phyloP scores from a whole-genome alignment of 2,797 vertebrate species.

The Sebastiscus tertius region DNA sequence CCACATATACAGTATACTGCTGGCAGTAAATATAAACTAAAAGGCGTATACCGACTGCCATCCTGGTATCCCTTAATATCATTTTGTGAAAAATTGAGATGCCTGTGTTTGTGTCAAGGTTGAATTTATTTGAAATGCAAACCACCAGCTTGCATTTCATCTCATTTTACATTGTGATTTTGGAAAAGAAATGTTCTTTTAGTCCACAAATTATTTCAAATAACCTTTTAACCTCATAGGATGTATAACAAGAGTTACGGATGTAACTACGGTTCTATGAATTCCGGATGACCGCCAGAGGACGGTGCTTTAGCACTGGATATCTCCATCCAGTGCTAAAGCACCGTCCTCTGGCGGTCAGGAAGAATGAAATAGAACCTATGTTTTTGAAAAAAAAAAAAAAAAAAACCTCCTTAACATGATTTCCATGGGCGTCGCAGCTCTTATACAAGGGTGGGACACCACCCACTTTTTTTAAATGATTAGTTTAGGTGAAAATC shows the following conservation, averaged over 20 bases:
- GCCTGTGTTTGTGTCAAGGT: constrained; percentile 12
- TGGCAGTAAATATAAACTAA: constrained; percentile 10
- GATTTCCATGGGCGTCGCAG: neutral
- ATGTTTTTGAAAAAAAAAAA: neutral
- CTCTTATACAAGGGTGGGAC: too few species aligned
- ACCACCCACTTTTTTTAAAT: too few species aligned
- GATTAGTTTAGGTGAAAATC: neutral
- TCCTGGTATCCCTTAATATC: neutral
- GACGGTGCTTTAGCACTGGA: too few species aligned
- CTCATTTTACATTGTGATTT: neutral
- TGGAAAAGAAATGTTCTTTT: neutral
- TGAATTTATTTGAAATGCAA: constrained; percentile 8
- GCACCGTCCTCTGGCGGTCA: too few species aligned
- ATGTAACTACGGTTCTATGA: too few species aligned
- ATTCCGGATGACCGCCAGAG: too few species aligned
- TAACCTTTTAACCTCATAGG: neutral
- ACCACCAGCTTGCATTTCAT: neutral
- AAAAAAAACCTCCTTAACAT: too few species aligned
- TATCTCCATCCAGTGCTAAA: too few species aligned
- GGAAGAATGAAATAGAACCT: too few species aligned
- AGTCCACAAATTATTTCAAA: neutral
- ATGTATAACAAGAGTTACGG: neutral
- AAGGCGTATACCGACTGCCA: neutral
- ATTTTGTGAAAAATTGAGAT: neutral
- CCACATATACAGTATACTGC: neutral